Base-by-base conservation (phyloP, 2,888 invertebrate genomes). In the Tricholauxania praeusta region DNA sequence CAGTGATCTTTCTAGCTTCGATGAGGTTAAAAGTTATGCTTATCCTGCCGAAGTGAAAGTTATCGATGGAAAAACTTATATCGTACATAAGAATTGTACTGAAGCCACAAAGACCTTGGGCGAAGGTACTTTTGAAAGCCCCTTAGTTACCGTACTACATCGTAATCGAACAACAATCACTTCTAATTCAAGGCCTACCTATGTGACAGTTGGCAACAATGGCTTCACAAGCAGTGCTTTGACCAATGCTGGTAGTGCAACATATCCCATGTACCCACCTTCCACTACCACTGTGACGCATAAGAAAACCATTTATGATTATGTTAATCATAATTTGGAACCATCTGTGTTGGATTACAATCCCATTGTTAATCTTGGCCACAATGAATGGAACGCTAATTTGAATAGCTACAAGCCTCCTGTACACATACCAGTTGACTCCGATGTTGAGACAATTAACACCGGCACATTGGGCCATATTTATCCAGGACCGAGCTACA, bases 1-100 rank as follows among this genome's bases (percentile, higher is more conserved):
- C 0, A 76, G 82, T 12, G 84, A 84, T 71, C 72, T 86, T 15
- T 81, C 82, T 57, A 81, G 80, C 6, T 86, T 80, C 6, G 85
- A 87, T 76, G 82, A 84, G 70, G 83, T 86, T 5, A 81, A 81
- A 55, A 86, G 85, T 74, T 81, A 81, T 66, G 83, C 82, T 6
- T 85, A 82, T 70, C 87, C 87, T 3, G 80, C 85, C 2, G 85
- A 86, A 71, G 83, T 86, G 0, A 85, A 85, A 72, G 83, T 85
- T 4, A 79, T 87, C 59, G 80, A 84, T 73, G 87, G 87, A 47
- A 84, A 86, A 69, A 84, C 85, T 0, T 83, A 82, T 73, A 79
- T 85, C n/a, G 85, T 86, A 12, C 85, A 84, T 69, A 83, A 85
- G 65, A 87, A 87, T 73, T 84, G 81, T 53, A 85, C 87, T 0